Base-by-base conservation (phyloP, 2,797 vertebrate species). In the Pangasius sanitwongsei region DNA sequence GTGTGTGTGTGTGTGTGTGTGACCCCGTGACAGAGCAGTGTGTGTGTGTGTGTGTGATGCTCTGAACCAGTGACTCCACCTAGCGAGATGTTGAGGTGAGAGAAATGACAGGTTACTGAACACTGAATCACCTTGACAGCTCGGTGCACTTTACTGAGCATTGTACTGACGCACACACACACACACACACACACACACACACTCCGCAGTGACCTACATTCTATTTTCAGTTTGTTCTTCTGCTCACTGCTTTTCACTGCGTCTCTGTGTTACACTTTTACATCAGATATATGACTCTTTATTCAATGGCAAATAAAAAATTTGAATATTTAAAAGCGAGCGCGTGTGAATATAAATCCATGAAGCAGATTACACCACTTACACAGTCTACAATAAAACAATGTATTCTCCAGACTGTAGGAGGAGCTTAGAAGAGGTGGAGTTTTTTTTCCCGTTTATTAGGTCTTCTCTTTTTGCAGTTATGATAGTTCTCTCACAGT, bases 61-160 rank as follows among this genome's bases (percentile, higher is more conserved):
- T 90, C 65, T 90, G 87, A 91, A 87, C 89, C 50, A 61, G 82
- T 86, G 87, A 87, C 89, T 90, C 34, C 89, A 88, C 83, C 89
- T 83, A 89, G 74, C 57, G 83, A 85, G 89, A 88, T 85, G 74
- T 87, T 90, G 86, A 89, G 89, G 86, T 89, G 88, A 87, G 87
- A 90, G 89, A 91, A 90, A 90, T 89, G 89, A 86, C 85, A 91
- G 83, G 59, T 91, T 89, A 84, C 87, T 85, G 78, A 87, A 91
- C 90, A 89, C 80, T 92, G 89, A 92, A 91, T 91, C 90, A 91
- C 89, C 89, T 86, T 92, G 92, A 91, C 92, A 92, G 90, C 69
- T 89, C 65, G 78, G 83, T 89, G 41, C 89, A 87, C 78, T 87
- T 93, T 93, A 93, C 93, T 94, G 93, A 91, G 90, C 90, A 93